These are phyloP conservation scores for Saguinus oedipus DNA, from an alignment of 2,797 vertebrate species.

Conservation along the genomic window DNA sequence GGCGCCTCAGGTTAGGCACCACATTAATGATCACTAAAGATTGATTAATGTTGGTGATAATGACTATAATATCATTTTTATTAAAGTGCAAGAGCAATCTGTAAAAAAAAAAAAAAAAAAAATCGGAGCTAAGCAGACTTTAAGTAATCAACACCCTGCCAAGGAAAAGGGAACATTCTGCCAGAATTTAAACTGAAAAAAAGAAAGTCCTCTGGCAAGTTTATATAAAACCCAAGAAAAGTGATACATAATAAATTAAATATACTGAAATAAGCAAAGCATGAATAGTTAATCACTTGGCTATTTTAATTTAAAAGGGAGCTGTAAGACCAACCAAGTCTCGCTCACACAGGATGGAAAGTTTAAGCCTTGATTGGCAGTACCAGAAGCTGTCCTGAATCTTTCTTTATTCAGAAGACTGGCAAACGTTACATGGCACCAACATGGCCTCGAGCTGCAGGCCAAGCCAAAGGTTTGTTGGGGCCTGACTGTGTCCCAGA, in stretches of 20 bases:
- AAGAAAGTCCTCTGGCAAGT: conserved; percentile 67
- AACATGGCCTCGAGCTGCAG: neutral
- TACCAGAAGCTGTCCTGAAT: neutral
- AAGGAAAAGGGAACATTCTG: conserved; percentile 64
- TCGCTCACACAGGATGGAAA: conserved; percentile 5
- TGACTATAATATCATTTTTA: conserved; percentile 52
- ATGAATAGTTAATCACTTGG: conserved; percentile 73
- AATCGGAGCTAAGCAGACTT: conserved; percentile 55
- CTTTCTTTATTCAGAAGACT: conserved; percentile 30
- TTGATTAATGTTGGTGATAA: conserved; percentile 59
- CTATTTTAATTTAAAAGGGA: conserved; percentile 67
- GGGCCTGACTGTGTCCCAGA: neutral
- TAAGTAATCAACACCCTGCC: conserved; percentile 74
- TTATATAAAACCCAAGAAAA: conserved; percentile 79
- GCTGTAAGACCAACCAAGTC: neutral
- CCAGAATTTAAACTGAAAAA: conserved; percentile 69
- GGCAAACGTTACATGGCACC: conserved; percentile 17
- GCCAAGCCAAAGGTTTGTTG: neutral
- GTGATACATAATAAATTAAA: conserved; percentile 76
- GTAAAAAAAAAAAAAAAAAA: neutral
- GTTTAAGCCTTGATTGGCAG: conserved; percentile 38
- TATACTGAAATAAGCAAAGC: conserved; percentile 77
- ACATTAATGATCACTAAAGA: conserved; percentile 41
- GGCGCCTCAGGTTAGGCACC: neutral
- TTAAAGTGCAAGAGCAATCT: conserved; percentile 61